Evolutionary conservation across 2,113 vertebrate genomes (phyloP), one percentile per base, ranked within the genome.

Genomic region (Trinectes maculatus): DNA sequence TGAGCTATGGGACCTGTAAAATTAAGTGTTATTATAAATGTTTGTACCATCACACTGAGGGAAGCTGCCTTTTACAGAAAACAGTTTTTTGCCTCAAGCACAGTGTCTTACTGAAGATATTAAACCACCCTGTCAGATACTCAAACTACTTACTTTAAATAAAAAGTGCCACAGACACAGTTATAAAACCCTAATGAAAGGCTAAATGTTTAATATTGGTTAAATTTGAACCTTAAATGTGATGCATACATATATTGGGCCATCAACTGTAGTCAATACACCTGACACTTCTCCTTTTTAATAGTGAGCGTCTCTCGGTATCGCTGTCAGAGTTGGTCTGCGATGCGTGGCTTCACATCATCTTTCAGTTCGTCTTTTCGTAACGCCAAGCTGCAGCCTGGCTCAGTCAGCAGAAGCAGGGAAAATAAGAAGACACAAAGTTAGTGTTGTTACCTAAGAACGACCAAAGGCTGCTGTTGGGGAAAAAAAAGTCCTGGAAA

Each of bases 331-430:
- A n/a, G n/a, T n/a, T n/a, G n/a, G n/a, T n/a, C n/a, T n/a, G n/a
- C n/a, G n/a, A n/a, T n/a, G n/a, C n/a, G 46, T 48, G 40, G 51
- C 55, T 44, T 85, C 77, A 42, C 29, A 6, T 51, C 67, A 56
- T 24, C 74, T 84, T 86, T 88, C 79, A 29, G 6, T 85, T 69
- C 42, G 34, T 54, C 42, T 76, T 74, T 58, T 57, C 15, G 37
- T 28, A 22, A 37, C 59, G 8, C 15, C n/a, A 77, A 65, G 55
- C 71, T 29, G 34, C 48, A 37, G 43, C 34, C 7, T 6, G 37
- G 12, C 44, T 6, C 11, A 1, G 5, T 57, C 51, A 2, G 66
- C 51, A 46, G 15, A 57, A 44, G 29, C 49, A 40, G 34, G 10
- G 34, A 13, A 6, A 13, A 6, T 18, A 18, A 19, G 28, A 21